Conservation (phyloP, 2,797 vertebrate species). For the Meda fulgida region DNA sequence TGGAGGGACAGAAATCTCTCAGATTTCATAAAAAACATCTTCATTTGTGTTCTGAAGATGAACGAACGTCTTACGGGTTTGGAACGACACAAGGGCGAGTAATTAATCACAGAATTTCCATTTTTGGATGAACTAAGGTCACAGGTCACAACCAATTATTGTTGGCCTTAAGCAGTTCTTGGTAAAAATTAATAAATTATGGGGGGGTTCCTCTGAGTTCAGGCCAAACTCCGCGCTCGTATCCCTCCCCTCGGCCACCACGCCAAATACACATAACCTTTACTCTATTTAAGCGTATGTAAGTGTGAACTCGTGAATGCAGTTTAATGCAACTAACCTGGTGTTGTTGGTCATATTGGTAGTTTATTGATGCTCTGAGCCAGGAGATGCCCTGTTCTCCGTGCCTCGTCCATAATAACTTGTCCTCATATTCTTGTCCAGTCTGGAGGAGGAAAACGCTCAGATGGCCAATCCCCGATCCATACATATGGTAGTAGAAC, state of each 20-base stretch:
- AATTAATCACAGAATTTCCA: too few relatives aligned
- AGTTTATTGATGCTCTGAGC: slow-evolving; percentile 85
- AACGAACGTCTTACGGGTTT: too few relatives aligned
- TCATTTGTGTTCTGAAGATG: too few relatives aligned
- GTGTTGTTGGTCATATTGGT: slow-evolving; percentile 81
- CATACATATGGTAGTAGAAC: slow-evolving; percentile 96
- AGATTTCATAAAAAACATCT: too few relatives aligned
- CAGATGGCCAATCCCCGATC: slow-evolving; percentile 87
- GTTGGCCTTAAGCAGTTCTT: not conserved
- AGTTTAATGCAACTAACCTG: slow-evolving; percentile 76
- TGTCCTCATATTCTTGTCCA: slow-evolving; percentile 72
- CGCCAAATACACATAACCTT: too few relatives aligned
- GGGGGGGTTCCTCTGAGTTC: too few relatives aligned
- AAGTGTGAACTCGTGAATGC: not conserved
- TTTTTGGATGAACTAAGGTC: too few relatives aligned
- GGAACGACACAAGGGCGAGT: too few relatives aligned
- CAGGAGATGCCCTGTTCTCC: slow-evolving; percentile 92
- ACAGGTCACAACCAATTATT: not conserved
- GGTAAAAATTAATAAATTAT: not conserved
- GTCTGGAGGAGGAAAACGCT: slow-evolving; percentile 82
- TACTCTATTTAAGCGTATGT: too few relatives aligned
- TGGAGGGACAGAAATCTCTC: too few relatives aligned
- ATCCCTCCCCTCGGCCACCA: too few relatives aligned
- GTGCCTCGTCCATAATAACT: slow-evolving; percentile 83
- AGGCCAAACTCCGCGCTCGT: too few relatives aligned